Conservation (phyloP, 1,140 invertebrate genomes). For the Onthophagus taurus region DNA sequence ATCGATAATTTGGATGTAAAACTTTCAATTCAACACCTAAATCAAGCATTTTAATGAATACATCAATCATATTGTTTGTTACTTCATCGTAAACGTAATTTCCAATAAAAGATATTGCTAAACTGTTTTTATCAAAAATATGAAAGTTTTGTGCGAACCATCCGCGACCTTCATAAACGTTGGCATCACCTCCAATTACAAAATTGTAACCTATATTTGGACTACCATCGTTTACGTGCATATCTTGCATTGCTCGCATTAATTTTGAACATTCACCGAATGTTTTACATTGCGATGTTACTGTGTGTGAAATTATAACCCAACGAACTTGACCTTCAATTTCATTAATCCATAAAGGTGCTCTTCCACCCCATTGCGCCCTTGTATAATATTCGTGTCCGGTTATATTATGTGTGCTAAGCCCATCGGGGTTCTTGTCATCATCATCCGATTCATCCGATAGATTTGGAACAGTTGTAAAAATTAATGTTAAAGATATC, state of each 20-base stretch:
- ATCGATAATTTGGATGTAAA: slow-evolving; percentile 33
- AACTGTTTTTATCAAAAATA: slow-evolving; percentile 32
- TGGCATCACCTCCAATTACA: slow-evolving; percentile 55
- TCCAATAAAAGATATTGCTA: slow-evolving; percentile 42
- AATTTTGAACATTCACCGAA: slow-evolving; percentile 34
- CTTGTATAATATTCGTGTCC: background rate
- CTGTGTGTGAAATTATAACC: slow-evolving; percentile 41
- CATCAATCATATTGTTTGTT: slow-evolving; percentile 32
- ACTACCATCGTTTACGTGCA: slow-evolving; percentile 26
- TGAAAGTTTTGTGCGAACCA: slow-evolving; percentile 48
- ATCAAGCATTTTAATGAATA: slow-evolving; percentile 31
- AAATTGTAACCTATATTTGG: slow-evolving; percentile 54
- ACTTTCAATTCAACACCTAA: slow-evolving; percentile 30
- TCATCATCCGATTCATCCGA: too few species aligned
- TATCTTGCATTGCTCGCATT: slow-evolving; percentile 36
- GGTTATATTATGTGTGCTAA: background rate
- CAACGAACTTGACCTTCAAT: slow-evolving; percentile 30
- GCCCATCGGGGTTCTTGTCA: background rate
- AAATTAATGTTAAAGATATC: too few species aligned
- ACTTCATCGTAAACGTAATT: slow-evolving; percentile 36
- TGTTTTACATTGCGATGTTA: slow-evolving; percentile 26
- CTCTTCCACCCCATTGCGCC: background rate
- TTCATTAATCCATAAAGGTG: background rate
- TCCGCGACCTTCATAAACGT: slow-evolving; percentile 52
- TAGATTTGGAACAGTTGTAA: too few species aligned